These are phyloP conservation scores for Oxyscelio sp. DNA, from an alignment of 2,888 invertebrate genomes.

Conservation along the genomic window DNA sequence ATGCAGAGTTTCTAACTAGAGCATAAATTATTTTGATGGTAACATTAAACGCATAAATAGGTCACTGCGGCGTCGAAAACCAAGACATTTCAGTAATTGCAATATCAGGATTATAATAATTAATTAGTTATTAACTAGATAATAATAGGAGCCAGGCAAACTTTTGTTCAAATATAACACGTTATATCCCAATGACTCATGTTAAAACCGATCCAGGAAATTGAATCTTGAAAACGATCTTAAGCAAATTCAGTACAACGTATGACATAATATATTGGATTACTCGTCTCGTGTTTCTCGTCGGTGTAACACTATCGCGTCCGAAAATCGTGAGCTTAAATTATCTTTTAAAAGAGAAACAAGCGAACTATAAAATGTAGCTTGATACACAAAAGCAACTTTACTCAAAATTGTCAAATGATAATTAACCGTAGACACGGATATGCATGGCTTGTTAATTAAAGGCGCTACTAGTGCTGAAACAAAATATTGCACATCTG, in stretches of 20 bases:
- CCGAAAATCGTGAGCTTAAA: conserved; percentile 29
- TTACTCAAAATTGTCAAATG: background rate
- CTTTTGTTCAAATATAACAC: conserved; percentile 14
- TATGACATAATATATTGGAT: conserved; percentile 49
- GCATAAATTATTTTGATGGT: too few relatives aligned
- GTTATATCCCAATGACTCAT: conserved; percentile 23
- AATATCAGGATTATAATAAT: conserved; percentile 22
- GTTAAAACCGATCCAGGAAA: conserved; percentile 45
- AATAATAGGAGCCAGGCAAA: conserved; percentile 35
- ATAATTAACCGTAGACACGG: too few relatives aligned
- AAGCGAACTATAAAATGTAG: background rate
- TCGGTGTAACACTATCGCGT: conserved; percentile 40
- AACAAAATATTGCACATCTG: too few relatives aligned
- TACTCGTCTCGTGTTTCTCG: conserved; percentile 44
- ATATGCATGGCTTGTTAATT: too few relatives aligned
- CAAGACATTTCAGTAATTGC: conserved; percentile 11
- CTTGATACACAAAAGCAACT: background rate
- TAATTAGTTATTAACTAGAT: conserved; percentile 40
- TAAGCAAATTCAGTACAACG: conserved; percentile 44
- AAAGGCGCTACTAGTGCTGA: too few relatives aligned
- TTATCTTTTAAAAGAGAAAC: conserved; percentile 33
- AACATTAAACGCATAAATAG: too few relatives aligned
- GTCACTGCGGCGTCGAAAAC: conserved; percentile 3
- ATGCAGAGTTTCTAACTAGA: too few relatives aligned
- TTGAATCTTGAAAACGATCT: conserved; percentile 60